phyloP scores from a whole-genome alignment of 2,888 invertebrate species.

The Mesochorus sp. region DNA sequence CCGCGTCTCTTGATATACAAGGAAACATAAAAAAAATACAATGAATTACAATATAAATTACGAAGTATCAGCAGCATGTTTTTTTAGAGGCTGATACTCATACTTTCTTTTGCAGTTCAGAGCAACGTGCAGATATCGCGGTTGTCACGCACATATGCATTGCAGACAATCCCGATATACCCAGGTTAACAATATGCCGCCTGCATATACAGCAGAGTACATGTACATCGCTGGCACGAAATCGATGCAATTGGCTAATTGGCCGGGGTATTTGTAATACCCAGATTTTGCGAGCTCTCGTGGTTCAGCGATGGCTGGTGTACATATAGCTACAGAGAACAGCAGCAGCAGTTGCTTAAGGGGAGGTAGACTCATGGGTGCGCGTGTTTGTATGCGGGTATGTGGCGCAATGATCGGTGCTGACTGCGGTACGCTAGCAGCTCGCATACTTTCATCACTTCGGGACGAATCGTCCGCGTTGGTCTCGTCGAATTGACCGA shows the following conservation, averaged over 20 bases:
- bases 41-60: no score
- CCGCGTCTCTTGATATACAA: no score
- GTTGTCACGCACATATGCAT: not conserved
- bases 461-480: constrained; percentile 41
- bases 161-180: not conserved
- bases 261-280: constrained; percentile 57
- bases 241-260: constrained; percentile 60
- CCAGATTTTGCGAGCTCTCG: constrained; percentile 53
- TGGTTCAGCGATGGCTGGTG: constrained; percentile 12
- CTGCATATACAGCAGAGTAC: not conserved
- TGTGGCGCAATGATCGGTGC: constrained; percentile 33
- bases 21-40: no score
- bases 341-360: constrained; percentile 17
- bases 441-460: constrained; percentile 55
- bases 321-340: constrained; percentile 16
- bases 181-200: constrained; percentile 1
- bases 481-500: constrained; percentile 48
- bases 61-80: no score
- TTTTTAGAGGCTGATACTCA: no score
- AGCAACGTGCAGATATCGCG: not conserved
- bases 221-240: constrained; percentile 29
- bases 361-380: not conserved
- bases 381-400: not conserved
- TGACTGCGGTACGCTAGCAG: constrained; percentile 15
- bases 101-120: no score